Base-by-base conservation (phyloP, 2,113 vertebrate genomes). In the Psilopsiagon aurifrons region DNA sequence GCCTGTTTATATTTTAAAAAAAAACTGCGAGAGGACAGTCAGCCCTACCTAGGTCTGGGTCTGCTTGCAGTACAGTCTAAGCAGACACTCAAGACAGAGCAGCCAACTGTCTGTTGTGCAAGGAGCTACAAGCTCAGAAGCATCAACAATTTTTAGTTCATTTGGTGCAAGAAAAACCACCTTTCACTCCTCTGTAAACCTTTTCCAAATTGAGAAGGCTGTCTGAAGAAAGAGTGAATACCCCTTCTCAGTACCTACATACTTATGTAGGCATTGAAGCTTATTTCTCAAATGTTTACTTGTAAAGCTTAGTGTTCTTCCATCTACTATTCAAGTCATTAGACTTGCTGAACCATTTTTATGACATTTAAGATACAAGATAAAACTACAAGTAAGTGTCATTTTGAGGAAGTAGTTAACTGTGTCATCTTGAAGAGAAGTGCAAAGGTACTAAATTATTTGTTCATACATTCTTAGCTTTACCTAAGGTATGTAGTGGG, bases 251-350 rank as follows among this genome's bases (percentile, higher is more conserved):
- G 74, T 66, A 69, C 43, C 46, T 93, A 31, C 11, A 13, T 55
- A 62, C 16, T 7, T 7, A 29, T 5, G 6, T 10, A 88, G 60
- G 35, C 70, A 86, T 0, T 57, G 33, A 90, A 88, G 33, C 68
- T 27, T 9, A 17, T 46, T 86, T 96, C 31, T 55, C 22, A 84
- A 81, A 51, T 7, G 76, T 22, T 11, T 75, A 73, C 44, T 81
- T 75, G 13, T 28, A 88, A 96, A 93, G 77, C 55, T 86, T 92
- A 94, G 75, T 86, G 60, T 92, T 92, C 37, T 57, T 84, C 71
- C 64, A 64, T 52, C 24, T 93, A 41, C 46, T 74, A 43, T 44
- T 83, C 49, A 89, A 23, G 52, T 76, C 29, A 41, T 57, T 31
- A 62, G 33, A 68, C 54, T 23, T 71, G 28, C 67, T 80, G 41